Evolutionary conservation across 2,888 invertebrate species (phyloP).

Genomic region (Acleris emargana): DNA sequence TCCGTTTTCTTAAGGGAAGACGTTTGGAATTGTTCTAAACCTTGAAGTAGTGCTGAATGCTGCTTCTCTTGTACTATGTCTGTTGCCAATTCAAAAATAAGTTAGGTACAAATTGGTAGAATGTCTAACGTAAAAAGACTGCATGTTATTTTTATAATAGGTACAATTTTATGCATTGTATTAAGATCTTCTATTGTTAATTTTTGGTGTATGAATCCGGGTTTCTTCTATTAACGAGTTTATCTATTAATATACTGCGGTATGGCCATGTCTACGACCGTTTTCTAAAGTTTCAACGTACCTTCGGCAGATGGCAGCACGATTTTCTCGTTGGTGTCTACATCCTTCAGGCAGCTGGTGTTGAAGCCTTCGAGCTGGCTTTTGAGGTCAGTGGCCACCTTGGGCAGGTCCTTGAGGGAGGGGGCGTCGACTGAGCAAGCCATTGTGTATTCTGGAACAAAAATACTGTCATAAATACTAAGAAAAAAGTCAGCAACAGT

Average conservation of each 20-base stretch:
- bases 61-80: conserved; percentile 90
- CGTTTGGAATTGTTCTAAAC: conserved; percentile 90
- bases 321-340: conserved; percentile 95
- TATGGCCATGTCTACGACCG: no score
- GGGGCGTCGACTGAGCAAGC: conserved; percentile 87
- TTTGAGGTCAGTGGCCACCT: conserved; percentile 94
- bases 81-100: conserved; percentile 51
- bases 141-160: no score
- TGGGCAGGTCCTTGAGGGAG: conserved; percentile 94
- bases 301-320: conserved; percentile 97
- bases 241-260: no score
- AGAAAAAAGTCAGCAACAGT: no score
- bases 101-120: not conserved
- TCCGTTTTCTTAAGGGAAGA: conserved; percentile 90
- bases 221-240: no score
- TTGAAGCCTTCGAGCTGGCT: conserved; percentile 96
- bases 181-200: no score
- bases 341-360: conserved; percentile 93
- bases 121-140: not conserved
- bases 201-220: no score
- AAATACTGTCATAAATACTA: not conserved
- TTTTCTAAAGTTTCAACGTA: conserved; percentile 58
- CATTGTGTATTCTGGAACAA: conserved; percentile 56
- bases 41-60: conserved; percentile 90
- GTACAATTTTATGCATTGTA: no score